Evolutionary conservation across 2,888 invertebrate species (phyloP), one percentile per base, ranked within the genome.

Genomic region (Slavum lentiscoides): DNA sequence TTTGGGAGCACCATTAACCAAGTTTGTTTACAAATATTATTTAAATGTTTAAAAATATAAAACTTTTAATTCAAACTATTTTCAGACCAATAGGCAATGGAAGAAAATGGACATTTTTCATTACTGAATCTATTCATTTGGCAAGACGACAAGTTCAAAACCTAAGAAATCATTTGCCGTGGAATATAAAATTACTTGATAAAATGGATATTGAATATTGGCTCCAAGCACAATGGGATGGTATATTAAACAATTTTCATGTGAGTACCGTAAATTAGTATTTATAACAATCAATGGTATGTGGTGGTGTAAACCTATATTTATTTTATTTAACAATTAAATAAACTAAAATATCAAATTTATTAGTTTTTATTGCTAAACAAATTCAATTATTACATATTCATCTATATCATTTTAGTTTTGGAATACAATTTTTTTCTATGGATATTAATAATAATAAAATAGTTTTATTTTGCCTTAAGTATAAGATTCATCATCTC

Each of bases 61-160:
- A 17, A 70, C 58, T 19, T 23, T 17, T 21, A 21, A 23, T 68
- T 17, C 15, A 23, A 21, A 49, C 11, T 30, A 49, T 72, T 84
- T 84, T 81, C 82, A 91, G 91, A 83, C 84, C 88, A 2, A 87
- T 89, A 68, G 83, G 82, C 0, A 85, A 89, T 82, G 93, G 92
- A 11, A 93, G 93, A 0, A 94, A 95, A 86, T 88, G 94, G 30
- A 91, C 92, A 0, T 88, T 95, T 83, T 92, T 95, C 84, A 86
- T 95, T 8, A 94, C 94, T 0, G 94, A 94, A 49, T 49, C 15
- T 85, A 94, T 95, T 0, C 91, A 93, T 0, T 87, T 96, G 67
- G 94, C 94, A 0, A 86, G 88, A 0, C 95, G 97, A 86, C 96
- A 97, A 87, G 90, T 90, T 17, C 87, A 88, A 75, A 90, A 90